Conservation (phyloP, 1,140 invertebrate genomes). For the Drosophila ambigua region DNA sequence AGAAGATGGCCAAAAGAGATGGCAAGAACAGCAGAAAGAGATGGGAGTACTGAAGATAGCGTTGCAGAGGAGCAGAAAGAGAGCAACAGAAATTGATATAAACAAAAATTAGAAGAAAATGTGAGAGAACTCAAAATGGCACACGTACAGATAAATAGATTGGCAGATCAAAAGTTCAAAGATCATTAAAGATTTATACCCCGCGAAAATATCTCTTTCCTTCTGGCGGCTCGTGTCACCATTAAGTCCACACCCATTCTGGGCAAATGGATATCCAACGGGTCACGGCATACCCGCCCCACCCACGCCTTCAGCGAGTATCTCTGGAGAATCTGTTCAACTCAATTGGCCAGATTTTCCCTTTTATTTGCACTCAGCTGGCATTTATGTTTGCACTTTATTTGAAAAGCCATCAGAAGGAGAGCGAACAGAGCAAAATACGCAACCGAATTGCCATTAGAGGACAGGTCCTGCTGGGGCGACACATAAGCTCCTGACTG, state of each 20-base stretch:
- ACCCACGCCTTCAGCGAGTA: not conserved
- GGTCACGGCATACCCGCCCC: constrained; percentile 19
- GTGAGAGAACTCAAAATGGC: too few species aligned
- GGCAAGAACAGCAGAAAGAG: not conserved
- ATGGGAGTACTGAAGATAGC: not conserved
- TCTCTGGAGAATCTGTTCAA: constrained; percentile 43
- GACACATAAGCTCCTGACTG: too few species aligned
- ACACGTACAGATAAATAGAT: not conserved
- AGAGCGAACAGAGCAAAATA: constrained; percentile 19
- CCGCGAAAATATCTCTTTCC: not conserved
- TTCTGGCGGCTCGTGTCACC: constrained; percentile 53
- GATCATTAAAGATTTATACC: constrained; percentile 8
- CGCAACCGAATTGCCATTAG: constrained; percentile 53
- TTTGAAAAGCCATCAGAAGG: constrained; percentile 65
- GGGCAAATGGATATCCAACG: constrained; percentile 53
- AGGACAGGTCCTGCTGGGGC: constrained; percentile 26
- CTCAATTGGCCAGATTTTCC: constrained; percentile 71
- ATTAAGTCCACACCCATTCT: constrained; percentile 74
- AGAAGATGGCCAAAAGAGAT: not conserved
- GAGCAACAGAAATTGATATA: too few species aligned
- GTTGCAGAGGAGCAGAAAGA: too few species aligned
- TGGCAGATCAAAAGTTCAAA: not conserved
- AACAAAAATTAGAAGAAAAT: too few species aligned
- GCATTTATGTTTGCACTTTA: constrained; percentile 74
- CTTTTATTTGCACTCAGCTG: constrained; percentile 74